Percentiles rank a stretch among this genome's conserved stretches.
phyloP scores from a whole-genome alignment of 1,140 invertebrate genomes.

The Chrysoperla carnea region DNA sequence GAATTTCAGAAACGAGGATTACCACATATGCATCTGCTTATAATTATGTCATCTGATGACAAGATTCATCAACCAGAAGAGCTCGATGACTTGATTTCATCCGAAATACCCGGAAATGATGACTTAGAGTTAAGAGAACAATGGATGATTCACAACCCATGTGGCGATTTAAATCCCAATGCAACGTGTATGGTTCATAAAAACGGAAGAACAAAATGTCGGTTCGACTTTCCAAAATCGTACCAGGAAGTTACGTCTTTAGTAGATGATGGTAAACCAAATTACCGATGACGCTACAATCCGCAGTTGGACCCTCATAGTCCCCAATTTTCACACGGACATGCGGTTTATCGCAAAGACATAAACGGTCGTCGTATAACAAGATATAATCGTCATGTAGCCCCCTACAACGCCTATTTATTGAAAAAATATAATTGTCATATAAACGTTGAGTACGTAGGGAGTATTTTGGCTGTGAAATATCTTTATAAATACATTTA shows the following conservation, averaged over 20 bases:
- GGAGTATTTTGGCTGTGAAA: too few relatives aligned
- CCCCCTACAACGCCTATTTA: too few relatives aligned
- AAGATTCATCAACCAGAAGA: slow-evolving; percentile 6
- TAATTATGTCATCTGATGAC: slow-evolving; percentile 8
- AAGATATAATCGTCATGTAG: too few relatives aligned
- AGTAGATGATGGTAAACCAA: not conserved
- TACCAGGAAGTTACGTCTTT: slow-evolving; percentile 1
- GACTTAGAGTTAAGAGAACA: slow-evolving; percentile 9
- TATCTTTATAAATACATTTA: too few relatives aligned
- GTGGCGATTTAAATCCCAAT: slow-evolving; percentile 3
- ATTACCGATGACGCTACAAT: not conserved
- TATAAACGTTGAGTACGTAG: too few relatives aligned
- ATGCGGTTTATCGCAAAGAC: too few relatives aligned
- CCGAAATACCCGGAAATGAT: slow-evolving; percentile 21
- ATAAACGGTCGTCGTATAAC: too few relatives aligned
- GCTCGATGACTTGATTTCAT: slow-evolving; percentile 14
- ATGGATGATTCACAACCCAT: slow-evolving; percentile 20
- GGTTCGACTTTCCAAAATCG: slow-evolving; percentile 2
- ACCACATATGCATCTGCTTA: slow-evolving; percentile 8
- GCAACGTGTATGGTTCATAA: slow-evolving; percentile 2
- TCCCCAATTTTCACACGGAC: too few relatives aligned
- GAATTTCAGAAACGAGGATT: slow-evolving; percentile 8
- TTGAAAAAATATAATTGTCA: too few relatives aligned
- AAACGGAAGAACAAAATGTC: not conserved
- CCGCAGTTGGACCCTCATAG: too few relatives aligned